Percentiles rank a stretch among this genome's conserved stretches.
Conservation (phyloP, 30 jellyfish, hydroid and myxozoan genomes). For the Mastigias papua region DNA sequence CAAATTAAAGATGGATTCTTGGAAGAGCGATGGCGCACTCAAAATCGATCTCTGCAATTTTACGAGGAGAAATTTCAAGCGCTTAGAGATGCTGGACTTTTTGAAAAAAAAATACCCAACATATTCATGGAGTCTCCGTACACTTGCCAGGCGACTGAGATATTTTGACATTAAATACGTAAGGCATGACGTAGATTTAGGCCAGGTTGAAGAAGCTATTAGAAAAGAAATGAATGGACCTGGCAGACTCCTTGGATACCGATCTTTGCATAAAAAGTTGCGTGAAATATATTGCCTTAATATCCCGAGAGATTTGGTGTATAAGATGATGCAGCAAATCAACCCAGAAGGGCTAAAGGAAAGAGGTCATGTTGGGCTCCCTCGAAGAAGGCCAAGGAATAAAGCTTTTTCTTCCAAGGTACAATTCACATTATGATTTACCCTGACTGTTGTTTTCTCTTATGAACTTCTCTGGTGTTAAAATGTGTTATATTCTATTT, state of each 20-base stretch:
- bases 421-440: too few species aligned
- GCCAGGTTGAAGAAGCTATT: too few species aligned
- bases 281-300: background rate
- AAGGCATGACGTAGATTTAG: too few species aligned
- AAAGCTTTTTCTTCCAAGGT: too few species aligned
- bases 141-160: conserved; percentile 12
- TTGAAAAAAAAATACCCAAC: background rate
- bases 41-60: background rate
- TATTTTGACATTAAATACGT: too few species aligned
- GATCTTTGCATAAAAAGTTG: background rate
- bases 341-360: conserved; percentile 1
- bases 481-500: too few species aligned
- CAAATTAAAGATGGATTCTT: background rate
- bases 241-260: background rate
- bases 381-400: background rate
- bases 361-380: background rate
- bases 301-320: background rate
- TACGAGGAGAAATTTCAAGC: background rate
- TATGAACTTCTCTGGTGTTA: too few species aligned
- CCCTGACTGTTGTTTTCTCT: too few species aligned
- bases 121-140: background rate
- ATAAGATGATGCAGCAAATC: conserved; percentile 1
- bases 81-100: background rate
- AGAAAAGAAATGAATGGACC: background rate
- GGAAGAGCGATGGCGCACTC: background rate